Base-by-base conservation (phyloP, 2,113 vertebrate genomes). In the Corapipo altera region DNA sequence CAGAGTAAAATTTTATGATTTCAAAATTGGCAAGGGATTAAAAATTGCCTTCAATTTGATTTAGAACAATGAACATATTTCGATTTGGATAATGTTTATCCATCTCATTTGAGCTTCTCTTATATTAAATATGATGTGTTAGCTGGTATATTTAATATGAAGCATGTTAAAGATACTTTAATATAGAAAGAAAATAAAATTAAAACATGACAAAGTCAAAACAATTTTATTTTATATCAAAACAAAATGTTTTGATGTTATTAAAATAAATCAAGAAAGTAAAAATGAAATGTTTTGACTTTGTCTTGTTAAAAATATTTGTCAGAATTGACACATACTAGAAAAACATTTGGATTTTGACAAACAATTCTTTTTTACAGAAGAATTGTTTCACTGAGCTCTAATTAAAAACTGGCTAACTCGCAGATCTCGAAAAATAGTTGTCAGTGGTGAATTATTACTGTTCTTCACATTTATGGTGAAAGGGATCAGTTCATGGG, bases 211-310 rank as follows among this genome's bases (percentile, higher is more conserved):
- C 71, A 55, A 95, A 95, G 80, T 94, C 93, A 96, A 96, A 97
- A 94, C 84, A 89, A 75, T 85, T 92, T 74, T 85, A 74, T 85
- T 48, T 83, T 67, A 13, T 33, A 94, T 91, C 82, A 64, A 92
- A 96, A 95, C 94, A 94, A 94, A 91, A 85, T 80, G 65, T 64
- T 95, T 95, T 80, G 48, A 75, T 95, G 87, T 82, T 91, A 95
- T 97, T 91, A 89, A 88, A 95, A 89, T 85, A 93, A 95, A 92
- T 77, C 76, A 89, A 75, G 91, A 95, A 95, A 89, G 80, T 61
- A 94, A 92, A 96, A 96, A 85, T 95, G 87, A 96, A 93, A 91
- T 94, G 94, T 96, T 97, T 96, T 95, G 93, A 96, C 85, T 94
- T 94, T 70, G 91, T 55, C 74, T 76, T 15, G 81, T 96, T 96